These are phyloP conservation scores for Stenotaenia linearis DNA, from an alignment of 2,888 invertebrate species.

Conservation along the genomic window DNA sequence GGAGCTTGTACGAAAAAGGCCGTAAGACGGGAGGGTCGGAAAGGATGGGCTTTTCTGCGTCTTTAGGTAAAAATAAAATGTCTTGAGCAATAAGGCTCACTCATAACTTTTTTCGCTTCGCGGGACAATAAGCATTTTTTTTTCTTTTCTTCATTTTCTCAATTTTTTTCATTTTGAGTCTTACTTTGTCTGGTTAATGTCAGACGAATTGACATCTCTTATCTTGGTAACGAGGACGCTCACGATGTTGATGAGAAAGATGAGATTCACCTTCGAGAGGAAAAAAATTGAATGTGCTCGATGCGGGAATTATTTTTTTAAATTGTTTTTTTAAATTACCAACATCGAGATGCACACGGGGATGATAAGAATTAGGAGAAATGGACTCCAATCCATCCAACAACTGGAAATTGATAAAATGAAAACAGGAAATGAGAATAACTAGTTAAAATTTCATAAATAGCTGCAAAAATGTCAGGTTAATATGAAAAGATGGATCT, in stretches of 20 bases:
- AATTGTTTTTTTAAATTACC: too few relatives aligned
- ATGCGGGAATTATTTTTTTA: too few relatives aligned
- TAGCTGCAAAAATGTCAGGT: too few relatives aligned
- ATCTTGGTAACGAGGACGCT: constrained; percentile 77
- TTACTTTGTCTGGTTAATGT: constrained; percentile 35
- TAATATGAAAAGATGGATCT: too few relatives aligned
- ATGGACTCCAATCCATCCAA: constrained; percentile 24
- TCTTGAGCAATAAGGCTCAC: not conserved
- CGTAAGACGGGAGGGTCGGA: not conserved
- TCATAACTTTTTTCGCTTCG: not conserved
- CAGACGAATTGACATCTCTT: constrained; percentile 54
- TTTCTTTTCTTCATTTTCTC: not conserved
- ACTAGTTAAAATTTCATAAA: too few relatives aligned
- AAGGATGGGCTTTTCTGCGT: not conserved
- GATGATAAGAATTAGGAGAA: not conserved
- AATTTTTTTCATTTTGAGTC: not conserved
- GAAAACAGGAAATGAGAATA: too few relatives aligned
- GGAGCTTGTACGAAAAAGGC: not conserved
- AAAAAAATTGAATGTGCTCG: not conserved
- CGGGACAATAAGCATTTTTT: not conserved
- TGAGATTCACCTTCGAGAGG: constrained; percentile 58
- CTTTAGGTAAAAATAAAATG: not conserved
- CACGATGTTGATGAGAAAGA: constrained; percentile 84
- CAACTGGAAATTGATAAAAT: not conserved
- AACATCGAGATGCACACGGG: constrained; percentile 17